Base-by-base conservation (phyloP, 2,797 vertebrate genomes). In the Pelodytes ibericus region DNA sequence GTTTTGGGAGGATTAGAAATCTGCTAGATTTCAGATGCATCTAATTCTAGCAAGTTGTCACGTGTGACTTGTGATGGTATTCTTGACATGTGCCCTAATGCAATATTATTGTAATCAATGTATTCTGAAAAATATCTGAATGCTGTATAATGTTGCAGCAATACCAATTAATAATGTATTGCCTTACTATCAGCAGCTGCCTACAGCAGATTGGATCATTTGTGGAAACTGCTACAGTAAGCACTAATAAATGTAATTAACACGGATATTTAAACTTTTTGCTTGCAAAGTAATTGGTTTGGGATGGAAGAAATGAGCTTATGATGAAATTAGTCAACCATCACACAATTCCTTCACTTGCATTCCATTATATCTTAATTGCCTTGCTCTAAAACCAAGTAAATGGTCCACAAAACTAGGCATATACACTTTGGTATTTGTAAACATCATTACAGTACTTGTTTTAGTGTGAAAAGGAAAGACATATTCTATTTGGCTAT, bases 191-290 rank as follows among this genome's bases (percentile, higher is more conserved):
- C 56, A 82, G 81, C 77, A 71, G 53, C 31, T 80, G 41, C 62
- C 67, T 58, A 56, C 41, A 81, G 81, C 57, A 80, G 81, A 86
- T 41, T 62, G 68, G 68, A 77, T 83, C 41, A 61, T 84, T 82
- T 83, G 67, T 24, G 18, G 47, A 82, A 85, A 85, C 51, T 80
- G 80, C 65, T 75, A 70, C 36, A 77, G 82, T 82, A 83, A 86
- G 80, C 76, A 78, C 63, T 74, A 87, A 82, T 84, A 84, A 83
- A 80, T 80, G 66, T 71, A 86, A 86, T 88, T 83, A 86, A 82
- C 79, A 81, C 4, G 3, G 58, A 78, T 81, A 76, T 83, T 86
- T 85, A 82, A 87, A 80, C 74, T 81, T 84, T 83, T 82, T 83
- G 75, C 81, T 84, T 82, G 79, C 73, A 31, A 15, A 80, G 66